A percentile compares a stretch with the other conserved stretches of the same genome.
phyloP scores from a whole-genome alignment of 2,113 vertebrate species.

The Vidua macroura region DNA sequence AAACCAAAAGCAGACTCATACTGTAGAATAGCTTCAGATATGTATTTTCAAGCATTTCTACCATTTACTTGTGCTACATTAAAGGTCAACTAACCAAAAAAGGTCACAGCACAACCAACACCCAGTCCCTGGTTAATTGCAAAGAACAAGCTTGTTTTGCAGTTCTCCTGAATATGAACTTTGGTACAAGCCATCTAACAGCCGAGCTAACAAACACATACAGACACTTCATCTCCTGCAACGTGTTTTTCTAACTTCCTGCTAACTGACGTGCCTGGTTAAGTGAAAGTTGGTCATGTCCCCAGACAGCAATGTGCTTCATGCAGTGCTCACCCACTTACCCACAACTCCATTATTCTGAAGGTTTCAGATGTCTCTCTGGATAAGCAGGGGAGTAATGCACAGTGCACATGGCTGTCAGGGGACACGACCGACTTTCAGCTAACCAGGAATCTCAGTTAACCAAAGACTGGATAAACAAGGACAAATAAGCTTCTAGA shows the following conservation, averaged over 20 bases:
- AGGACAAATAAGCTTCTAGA: neutral
- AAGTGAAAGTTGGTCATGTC: conserved; percentile 63
- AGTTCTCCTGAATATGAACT: neutral
- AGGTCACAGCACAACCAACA: neutral
- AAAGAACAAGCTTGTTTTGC: neutral
- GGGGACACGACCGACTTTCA: conserved; percentile 57
- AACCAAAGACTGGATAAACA: conserved; percentile 34
- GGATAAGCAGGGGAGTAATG: conserved; percentile 43
- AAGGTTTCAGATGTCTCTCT: conserved; percentile 29
- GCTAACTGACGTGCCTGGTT: conserved; percentile 7
- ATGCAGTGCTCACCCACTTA: conserved; percentile 53
- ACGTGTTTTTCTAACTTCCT: neutral
- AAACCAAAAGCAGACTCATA: neutral
- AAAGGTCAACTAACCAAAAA: neutral
- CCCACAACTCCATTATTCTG: conserved; percentile 54
- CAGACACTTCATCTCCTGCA: neutral
- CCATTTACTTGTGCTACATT: neutral
- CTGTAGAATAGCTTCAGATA: neutral
- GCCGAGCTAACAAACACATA: neutral
- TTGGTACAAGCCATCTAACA: conserved; percentile 10
- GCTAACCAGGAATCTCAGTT: conserved; percentile 26
- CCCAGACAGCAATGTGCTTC: conserved; percentile 45
- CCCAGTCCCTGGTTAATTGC: neutral
- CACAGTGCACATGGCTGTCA: conserved; percentile 15
- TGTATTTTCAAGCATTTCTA: neutral